These are phyloP conservation scores for Chloropsis cyanopogon DNA, from an alignment of 2,113 vertebrate species.

Conservation along the genomic window DNA sequence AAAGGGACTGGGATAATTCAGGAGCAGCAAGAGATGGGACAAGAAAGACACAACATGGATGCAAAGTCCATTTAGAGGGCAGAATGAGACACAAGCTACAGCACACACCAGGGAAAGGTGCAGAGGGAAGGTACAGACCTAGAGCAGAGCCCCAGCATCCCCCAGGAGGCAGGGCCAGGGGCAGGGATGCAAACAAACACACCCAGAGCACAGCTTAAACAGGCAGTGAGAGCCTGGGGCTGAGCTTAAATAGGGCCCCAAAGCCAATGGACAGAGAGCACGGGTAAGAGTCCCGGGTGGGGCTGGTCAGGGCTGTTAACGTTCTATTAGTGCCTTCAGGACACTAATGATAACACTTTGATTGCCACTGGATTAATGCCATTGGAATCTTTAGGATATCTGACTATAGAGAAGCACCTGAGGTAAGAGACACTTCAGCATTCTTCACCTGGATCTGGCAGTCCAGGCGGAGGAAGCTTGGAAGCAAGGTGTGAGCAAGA, in stretches of 20 bases:
- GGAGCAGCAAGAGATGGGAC: neutral
- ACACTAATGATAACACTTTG: neutral
- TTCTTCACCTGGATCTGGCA: neutral
- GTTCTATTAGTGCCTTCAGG: neutral
- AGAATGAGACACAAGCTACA: neutral
- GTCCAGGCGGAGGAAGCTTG: neutral
- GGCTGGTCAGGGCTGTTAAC: neutral
- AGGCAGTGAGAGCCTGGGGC: accelerated
- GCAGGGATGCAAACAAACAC: accelerated
- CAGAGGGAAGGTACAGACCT: neutral
- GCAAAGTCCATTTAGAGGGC: neutral
- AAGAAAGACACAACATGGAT: neutral
- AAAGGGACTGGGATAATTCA: neutral
- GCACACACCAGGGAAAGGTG: accelerated
- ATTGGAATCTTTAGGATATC: neutral
- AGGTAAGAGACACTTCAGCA: neutral
- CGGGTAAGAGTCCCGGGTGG: neutral
- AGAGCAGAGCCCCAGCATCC: accelerated
- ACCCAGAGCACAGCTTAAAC: accelerated
- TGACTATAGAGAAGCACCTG: neutral
- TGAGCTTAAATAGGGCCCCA: neutral
- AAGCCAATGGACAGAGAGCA: neutral
- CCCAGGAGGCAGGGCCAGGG: neutral
- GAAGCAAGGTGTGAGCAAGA: neutral
- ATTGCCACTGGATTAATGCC: neutral